Base-by-base conservation (phyloP, 2,797 vertebrate genomes). In the Chaetodon trifasciatus region DNA sequence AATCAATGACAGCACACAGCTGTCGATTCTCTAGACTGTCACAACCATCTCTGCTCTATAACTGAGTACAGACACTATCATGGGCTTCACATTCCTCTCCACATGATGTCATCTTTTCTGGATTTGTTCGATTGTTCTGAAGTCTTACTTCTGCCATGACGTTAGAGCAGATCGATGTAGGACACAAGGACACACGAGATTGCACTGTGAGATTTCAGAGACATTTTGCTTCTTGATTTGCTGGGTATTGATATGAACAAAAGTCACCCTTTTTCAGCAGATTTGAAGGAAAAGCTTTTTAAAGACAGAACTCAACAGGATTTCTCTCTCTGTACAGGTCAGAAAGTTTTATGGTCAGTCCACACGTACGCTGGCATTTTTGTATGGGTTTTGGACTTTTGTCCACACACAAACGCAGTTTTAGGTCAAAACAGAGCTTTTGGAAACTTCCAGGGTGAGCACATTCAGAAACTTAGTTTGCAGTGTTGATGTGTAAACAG, bases 1-100 rank as follows among this genome's bases (percentile, higher is more conserved):
- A 71, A 75, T 89, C 74, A 40, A 85, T 81, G 62, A 53, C 83
- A 86, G 61, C 39, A 42, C 69, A 52, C n/a, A 46, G 32, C 21
- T 75, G 64, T 47, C 74, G 50, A 77, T 64, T 78, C 75, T 74
- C 60, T 52, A 50, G 39, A 7, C 63, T 9, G n/a, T 76, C 16
- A 6, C 61, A 55, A 23, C 39, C 50, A 23, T 68, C 49, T 74
- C 60, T 42, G 61, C 40, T 40, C 53, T 57, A 8, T 28, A 23
- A 17, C n/a, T 55, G 61, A 65, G 58, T 3, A 15, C 8, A 9
- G 50, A 2, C 58, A 28, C 39, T 12, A 47, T 13, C 50, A 16
- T 24, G 11, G 21, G 35, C 16, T 52, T 61, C 3, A 32, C 23
- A 19, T 57, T 66, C 47, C 11, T 52, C 52, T 46, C 21, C 11